Base-by-base conservation (phyloP, 53 echinoderm and acorn worm genomes). In the Hippasteria phrygiana region DNA sequence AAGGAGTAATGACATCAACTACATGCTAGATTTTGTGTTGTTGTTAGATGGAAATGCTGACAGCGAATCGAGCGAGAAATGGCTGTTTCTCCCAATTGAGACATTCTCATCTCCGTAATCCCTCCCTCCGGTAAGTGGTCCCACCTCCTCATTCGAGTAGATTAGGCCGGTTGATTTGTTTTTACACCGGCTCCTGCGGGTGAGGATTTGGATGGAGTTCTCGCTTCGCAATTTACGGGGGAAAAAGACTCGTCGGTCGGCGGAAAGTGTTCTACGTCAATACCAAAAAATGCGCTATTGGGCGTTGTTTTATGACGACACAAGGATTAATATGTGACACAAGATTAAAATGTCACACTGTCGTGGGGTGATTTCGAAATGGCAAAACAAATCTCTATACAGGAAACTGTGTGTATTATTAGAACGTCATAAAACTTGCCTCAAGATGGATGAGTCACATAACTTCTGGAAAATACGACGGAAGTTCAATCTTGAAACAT, bases 81-180 rank as follows among this genome's bases (percentile, higher is more conserved):
- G 73, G 78, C 33, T 54, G 56, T 36, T 78, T 76, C 18, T 18
- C 78, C 55, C 38, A 59, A 78, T 78, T 55, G 55, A 27, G 41
- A 78, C 39, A 78, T 78, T 78, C 78, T 40, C 24, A 27, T 53
- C 78, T 40, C 59, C 38, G 78, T 0, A 55, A 40, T 20, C 38
- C 59, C 78, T 78, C 78, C 78, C 78, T 78, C 78, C 59, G 78
- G 78, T 34, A 9, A 34, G 55, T 16, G 12, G 27, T 62, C 38
- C 78, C 62, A 78, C 39, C 78, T 78, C 41, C 59, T 48, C 54
- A 22, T 59, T 59, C 55, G n/a, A 40, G 55, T 2, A 55, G 78
- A 78, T 78, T 55, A 78, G 59, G 78, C 59, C 27, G 48, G 78
- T 47, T 78, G 78, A 78, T 78, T 78, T 78, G 56, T 78, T 78